Conservation (phyloP, 2,888 invertebrate genomes). For the Apotomis turbidana region DNA sequence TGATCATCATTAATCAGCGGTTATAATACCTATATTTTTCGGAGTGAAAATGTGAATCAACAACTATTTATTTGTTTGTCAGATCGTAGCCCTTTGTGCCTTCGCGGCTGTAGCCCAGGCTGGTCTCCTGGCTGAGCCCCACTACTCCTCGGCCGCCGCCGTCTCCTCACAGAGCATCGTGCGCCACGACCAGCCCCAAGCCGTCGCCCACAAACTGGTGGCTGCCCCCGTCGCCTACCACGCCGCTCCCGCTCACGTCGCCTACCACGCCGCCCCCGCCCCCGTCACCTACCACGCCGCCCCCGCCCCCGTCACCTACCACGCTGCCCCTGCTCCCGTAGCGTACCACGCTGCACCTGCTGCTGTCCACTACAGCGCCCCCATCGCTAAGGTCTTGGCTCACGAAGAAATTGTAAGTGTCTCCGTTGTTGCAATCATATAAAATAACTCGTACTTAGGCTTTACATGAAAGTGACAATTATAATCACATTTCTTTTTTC, state of each 20-base stretch:
- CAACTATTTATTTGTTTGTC: slow-evolving; percentile 39
- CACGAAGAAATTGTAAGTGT: slow-evolving; percentile 4
- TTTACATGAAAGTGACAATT: neutral
- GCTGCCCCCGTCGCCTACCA: slow-evolving; percentile 42
- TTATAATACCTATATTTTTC: no score
- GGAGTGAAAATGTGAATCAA: no score
- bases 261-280: slow-evolving; percentile 48
- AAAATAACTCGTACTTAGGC: neutral
- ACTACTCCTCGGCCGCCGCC: slow-evolving; percentile 47
- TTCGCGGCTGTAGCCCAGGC: slow-evolving; percentile 30
- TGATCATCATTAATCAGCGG: neutral
- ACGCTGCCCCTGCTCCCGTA: slow-evolving; percentile 44
- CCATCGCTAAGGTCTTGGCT: slow-evolving; percentile 43
- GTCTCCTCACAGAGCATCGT: slow-evolving; percentile 49
- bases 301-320: neutral
- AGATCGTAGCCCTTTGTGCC: slow-evolving; percentile 54
- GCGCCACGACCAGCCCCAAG: slow-evolving; percentile 54
- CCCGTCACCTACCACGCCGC: slow-evolving; percentile 46
- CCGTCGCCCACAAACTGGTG: slow-evolving; percentile 46
- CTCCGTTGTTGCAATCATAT: neutral
- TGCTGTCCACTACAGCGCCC: slow-evolving; percentile 49
- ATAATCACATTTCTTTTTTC: neutral
- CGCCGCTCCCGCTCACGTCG: slow-evolving; percentile 37
- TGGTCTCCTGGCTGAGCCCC: slow-evolving; percentile 48
- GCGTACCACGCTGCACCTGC: slow-evolving; percentile 44